Evolutionary conservation across 92 coral and sea anemone genomes (phyloP).

Genomic region (Anthopleura xanthogrammica): DNA sequence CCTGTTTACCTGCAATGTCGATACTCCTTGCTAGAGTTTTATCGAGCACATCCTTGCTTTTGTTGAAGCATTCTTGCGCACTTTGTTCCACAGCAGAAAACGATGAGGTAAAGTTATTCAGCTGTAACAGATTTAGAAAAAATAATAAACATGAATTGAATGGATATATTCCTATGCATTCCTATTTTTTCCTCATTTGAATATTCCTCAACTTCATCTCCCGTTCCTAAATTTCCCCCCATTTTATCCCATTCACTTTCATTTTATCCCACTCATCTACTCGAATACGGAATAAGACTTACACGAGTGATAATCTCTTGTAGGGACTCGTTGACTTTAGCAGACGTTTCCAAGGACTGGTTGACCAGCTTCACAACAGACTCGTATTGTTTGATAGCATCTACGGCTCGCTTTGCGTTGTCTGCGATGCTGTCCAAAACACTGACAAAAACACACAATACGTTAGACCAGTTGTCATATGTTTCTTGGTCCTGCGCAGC

Average conservation of each 20-base stretch:
- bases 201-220: not conserved
- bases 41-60: conserved; percentile 52
- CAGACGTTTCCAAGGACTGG: conserved; percentile 70
- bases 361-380: conserved; percentile 67
- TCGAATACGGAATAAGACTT: conserved; percentile 26
- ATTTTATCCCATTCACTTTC: not conserved
- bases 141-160: too few relatives aligned
- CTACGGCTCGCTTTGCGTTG: conserved; percentile 83
- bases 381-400: conserved; percentile 78
- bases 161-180: not conserved
- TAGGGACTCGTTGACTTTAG: conserved; percentile 64
- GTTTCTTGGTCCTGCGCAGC: too few relatives aligned
- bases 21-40: conserved; percentile 57
- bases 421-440: conserved; percentile 61
- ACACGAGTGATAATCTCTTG: conserved; percentile 72
- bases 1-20: conserved; percentile 62
- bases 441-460: conserved; percentile 24
- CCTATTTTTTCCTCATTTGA: not conserved
- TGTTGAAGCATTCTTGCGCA: conserved; percentile 43
- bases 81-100: conserved; percentile 51
- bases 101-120: conserved; percentile 49
- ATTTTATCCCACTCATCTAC: not conserved
- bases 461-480: too few relatives aligned
- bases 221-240: not conserved
- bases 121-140: conserved; percentile 37